Conservation (phyloP, 2,113 vertebrate species). For the Archocentrus centrarchus region DNA sequence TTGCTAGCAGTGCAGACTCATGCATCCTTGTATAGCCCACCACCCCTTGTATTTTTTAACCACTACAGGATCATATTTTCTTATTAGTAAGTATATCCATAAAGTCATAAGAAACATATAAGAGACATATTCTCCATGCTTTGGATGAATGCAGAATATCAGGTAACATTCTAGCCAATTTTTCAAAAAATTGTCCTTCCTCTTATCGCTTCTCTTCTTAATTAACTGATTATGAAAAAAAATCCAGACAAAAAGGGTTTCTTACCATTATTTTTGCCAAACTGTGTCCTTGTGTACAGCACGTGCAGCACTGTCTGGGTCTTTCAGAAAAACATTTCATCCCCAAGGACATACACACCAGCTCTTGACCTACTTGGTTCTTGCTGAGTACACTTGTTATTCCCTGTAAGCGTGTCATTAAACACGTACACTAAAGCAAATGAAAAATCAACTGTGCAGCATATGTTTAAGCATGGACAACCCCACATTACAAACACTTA, state of each 20-base stretch:
- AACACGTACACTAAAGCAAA: neutral
- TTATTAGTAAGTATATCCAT: neutral
- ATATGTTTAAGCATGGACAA: neutral
- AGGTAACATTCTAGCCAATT: neutral
- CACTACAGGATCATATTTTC: neutral
- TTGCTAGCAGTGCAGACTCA: too few species aligned
- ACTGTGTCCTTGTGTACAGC: conserved; percentile 14
- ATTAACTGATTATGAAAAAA: neutral
- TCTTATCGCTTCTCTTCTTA: neutral
- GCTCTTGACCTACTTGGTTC: conserved; percentile 1
- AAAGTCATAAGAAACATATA: neutral
- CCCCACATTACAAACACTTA: neutral
- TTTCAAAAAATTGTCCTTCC: neutral
- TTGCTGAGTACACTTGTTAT: neutral
- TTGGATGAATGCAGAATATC: neutral
- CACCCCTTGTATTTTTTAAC: neutral
- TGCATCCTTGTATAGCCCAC: neutral
- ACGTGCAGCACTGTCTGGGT: neutral
- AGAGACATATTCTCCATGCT: neutral
- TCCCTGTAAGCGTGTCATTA: neutral
- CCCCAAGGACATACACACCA: conserved; percentile 28
- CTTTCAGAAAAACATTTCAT: conserved; percentile 43
- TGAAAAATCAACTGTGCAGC: neutral
- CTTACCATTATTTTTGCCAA: conserved; percentile 22
- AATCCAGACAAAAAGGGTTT: neutral